These are phyloP conservation scores for Manacus vitellinus DNA, from an alignment of 2,113 vertebrate species.

Conservation along the genomic window DNA sequence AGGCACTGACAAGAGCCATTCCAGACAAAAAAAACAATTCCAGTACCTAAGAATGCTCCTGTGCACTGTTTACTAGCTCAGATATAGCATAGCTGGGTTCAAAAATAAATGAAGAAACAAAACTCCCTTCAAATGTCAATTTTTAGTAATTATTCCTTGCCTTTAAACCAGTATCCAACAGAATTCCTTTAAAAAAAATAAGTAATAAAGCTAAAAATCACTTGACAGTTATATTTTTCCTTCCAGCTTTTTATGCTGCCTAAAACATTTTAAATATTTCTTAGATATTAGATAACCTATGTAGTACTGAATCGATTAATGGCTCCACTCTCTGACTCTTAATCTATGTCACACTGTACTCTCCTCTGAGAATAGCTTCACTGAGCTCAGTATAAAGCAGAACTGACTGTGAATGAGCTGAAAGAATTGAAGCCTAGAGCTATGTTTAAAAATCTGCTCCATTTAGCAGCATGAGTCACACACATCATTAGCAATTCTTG, in stretches of 20 bases:
- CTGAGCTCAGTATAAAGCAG: conserved; percentile 25
- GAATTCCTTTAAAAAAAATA: not conserved
- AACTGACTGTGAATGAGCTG: conserved; percentile 33
- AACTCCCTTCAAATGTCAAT: not conserved
- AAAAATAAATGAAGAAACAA: not conserved
- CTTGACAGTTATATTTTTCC: not conserved
- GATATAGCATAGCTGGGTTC: not conserved
- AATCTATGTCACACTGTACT: not conserved
- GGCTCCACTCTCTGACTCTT: not conserved
- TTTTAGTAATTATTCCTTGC: not conserved
- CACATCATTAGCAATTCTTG: conserved; percentile 4
- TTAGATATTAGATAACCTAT: not conserved
- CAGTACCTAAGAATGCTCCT: not conserved
- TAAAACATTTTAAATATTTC: conserved; percentile 1
- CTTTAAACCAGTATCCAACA: not conserved
- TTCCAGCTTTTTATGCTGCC: not conserved
- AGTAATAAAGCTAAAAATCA: not conserved
- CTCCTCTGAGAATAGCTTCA: conserved; percentile 33
- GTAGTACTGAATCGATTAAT: not conserved
- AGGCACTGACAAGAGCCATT: not conserved
- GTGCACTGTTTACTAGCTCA: not conserved
- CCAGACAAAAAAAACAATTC: not conserved
- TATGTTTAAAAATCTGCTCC: conserved; percentile 57
- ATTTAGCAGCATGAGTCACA: conserved; percentile 60
- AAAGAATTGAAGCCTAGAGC: conserved; percentile 50